Percentiles rank a stretch among this genome's conserved stretches.
Evolutionary conservation across 2,888 invertebrate genomes (phyloP).

Genomic region (Operophtera brumata): DNA sequence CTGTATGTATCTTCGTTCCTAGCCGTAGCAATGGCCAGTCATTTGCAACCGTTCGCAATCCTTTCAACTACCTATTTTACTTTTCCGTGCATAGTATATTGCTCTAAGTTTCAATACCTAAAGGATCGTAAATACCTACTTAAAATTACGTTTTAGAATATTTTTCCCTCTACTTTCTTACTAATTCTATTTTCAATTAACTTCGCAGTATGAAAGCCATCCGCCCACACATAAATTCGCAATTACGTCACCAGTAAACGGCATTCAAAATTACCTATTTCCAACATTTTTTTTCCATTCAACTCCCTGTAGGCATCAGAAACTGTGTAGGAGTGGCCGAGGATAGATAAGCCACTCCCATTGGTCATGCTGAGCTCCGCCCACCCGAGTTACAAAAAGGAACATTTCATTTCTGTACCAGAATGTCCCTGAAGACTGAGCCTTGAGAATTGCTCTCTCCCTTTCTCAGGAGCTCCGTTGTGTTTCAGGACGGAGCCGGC

Average conservation of each 20-base stretch:
- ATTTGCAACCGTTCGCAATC: too few species aligned
- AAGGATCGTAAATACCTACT: not conserved
- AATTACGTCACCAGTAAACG: slow-evolving; percentile 72
- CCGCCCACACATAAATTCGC: slow-evolving; percentile 60
- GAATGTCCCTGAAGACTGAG: slow-evolving; percentile 60
- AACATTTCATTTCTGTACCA: slow-evolving; percentile 47
- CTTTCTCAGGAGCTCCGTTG: slow-evolving; percentile 65
- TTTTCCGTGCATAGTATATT: too few species aligned
- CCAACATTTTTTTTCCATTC: slow-evolving; percentile 70
- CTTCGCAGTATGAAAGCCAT: slow-evolving; percentile 34
- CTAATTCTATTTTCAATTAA: slow-evolving; percentile 30
- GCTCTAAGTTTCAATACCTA: too few species aligned
- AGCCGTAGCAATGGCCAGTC: too few species aligned
- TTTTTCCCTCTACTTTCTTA: not conserved
- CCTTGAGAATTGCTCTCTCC: slow-evolving; percentile 77
- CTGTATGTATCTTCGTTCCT: too few species aligned
- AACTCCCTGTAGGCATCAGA: slow-evolving; percentile 78
- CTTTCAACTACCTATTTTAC: too few species aligned
- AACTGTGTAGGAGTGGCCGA: slow-evolving; percentile 72
- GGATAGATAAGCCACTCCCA: slow-evolving; percentile 57
- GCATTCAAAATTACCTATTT: slow-evolving; percentile 75
- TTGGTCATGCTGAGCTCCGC: slow-evolving; percentile 65
- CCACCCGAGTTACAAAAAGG: slow-evolving; percentile 67
- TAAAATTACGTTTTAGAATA: not conserved
- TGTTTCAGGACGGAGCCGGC: slow-evolving; percentile 72